Evolutionary conservation across 2,797 vertebrate genomes (phyloP).

Genomic region (Lepus oiostolus): DNA sequence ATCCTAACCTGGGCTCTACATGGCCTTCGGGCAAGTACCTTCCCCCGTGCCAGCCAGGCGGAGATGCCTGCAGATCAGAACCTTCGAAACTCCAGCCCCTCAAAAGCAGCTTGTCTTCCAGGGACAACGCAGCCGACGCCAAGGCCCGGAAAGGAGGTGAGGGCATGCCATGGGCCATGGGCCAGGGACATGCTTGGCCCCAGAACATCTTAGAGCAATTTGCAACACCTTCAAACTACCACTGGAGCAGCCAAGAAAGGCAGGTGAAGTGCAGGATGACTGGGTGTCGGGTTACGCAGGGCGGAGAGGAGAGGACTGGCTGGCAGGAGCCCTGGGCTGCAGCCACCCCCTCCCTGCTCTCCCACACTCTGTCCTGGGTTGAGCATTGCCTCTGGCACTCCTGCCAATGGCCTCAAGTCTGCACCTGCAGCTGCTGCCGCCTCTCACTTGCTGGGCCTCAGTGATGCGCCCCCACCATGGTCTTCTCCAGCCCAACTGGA

Average conservation of each 20-base stretch:
- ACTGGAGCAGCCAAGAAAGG: slow-evolving; percentile 26
- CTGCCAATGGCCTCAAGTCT: fast-evolving
- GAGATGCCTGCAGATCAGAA: neutral
- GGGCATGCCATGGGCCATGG: neutral
- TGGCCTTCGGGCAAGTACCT: neutral
- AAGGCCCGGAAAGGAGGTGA: slow-evolving; percentile 20
- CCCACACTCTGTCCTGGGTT: fast-evolving
- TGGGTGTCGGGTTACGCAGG: neutral
- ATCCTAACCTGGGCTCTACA: neutral
- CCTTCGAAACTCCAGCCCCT: neutral
- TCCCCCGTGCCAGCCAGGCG: neutral
- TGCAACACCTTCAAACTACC: slow-evolving; percentile 48
- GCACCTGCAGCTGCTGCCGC: neutral
- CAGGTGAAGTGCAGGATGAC: neutral
- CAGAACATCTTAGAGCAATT: slow-evolving; percentile 49
- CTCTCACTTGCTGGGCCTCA: neutral
- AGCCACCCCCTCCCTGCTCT: neutral
- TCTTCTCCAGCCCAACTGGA: fast-evolving
- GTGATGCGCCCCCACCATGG: fast-evolving
- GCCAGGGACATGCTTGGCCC: slow-evolving; percentile 82
- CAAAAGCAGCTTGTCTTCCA: slow-evolving; percentile 68
- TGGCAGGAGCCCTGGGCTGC: neutral
- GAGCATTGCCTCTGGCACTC: neutral
- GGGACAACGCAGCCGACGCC: slow-evolving; percentile 10
- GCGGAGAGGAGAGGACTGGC: neutral